Percentiles rank a stretch among this genome's conserved stretches.
Evolutionary conservation across 2,888 invertebrate genomes (phyloP).

Genomic region (Nymphalis c-album): DNA sequence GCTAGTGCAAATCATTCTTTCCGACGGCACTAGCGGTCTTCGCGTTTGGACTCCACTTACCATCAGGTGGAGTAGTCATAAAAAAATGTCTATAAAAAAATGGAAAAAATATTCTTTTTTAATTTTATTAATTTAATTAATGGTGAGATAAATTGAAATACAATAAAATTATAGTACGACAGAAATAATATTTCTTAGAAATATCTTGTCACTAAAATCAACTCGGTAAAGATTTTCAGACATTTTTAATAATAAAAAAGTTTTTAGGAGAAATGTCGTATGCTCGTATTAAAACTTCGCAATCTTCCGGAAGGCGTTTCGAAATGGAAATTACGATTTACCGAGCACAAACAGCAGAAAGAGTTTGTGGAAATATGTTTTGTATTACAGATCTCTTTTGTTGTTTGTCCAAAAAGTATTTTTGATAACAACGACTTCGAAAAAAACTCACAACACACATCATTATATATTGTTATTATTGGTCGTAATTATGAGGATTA

Average conservation of each 20-base stretch:
- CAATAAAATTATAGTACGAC: background rate
- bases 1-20: too few relatives aligned
- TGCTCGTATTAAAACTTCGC: constrained; percentile 28
- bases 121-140: too few relatives aligned
- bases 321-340: constrained; percentile 32
- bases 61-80: too few relatives aligned
- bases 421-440: background rate
- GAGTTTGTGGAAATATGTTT: constrained; percentile 16
- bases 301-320: constrained; percentile 25
- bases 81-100: too few relatives aligned
- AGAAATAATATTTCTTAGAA: background rate
- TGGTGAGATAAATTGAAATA: background rate
- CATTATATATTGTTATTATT: too few relatives aligned
- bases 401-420: constrained; percentile 1
- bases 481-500: too few relatives aligned
- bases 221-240: constrained; percentile 15
- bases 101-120: too few relatives aligned
- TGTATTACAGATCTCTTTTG: constrained; percentile 7
- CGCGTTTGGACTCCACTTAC: too few relatives aligned
- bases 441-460: background rate
- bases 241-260: constrained; percentile 31
- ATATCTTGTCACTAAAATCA: constrained; percentile 11
- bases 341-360: constrained; percentile 18
- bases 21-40: too few relatives aligned
- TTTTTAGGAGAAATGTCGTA: constrained; percentile 22